These are phyloP conservation scores for Subacronicta megacephala DNA, from an alignment of 2,888 invertebrate species.

Conservation along the genomic window DNA sequence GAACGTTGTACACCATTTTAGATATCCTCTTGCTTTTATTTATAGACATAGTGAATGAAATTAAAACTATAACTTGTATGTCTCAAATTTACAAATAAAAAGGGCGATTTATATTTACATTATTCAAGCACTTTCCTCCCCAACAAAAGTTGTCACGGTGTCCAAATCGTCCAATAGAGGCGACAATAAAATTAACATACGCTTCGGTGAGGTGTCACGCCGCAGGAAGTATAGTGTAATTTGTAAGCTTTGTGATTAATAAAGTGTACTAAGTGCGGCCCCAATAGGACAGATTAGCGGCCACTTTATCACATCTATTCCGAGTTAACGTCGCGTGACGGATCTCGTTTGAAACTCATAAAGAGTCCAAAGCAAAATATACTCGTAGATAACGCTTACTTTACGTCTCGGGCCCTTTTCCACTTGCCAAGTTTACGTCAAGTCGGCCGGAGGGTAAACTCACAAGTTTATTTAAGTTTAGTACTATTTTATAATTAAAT, in stretches of 20 bases:
- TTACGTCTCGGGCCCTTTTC: constrained; percentile 86
- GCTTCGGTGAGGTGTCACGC: constrained; percentile 83
- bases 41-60: constrained; percentile 21
- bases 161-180: constrained; percentile 83
- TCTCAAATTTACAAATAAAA: constrained; percentile 53
- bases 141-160: constrained; percentile 79
- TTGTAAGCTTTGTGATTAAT: constrained; percentile 90
- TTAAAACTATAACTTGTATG: constrained; percentile 21
- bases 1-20: constrained; percentile 43
- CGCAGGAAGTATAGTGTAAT: constrained; percentile 88
- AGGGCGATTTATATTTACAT: constrained; percentile 67
- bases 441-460: constrained; percentile 76
- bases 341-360: constrained; percentile 89
- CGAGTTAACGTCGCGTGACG: constrained; percentile 89
- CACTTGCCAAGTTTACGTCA: constrained; percentile 83
- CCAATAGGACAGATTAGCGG: constrained; percentile 89
- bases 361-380: constrained; percentile 89
- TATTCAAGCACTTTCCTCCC: constrained; percentile 74
- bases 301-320: constrained; percentile 89
- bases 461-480: constrained; percentile 83
- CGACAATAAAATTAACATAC: constrained; percentile 88
- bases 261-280: constrained; percentile 89
- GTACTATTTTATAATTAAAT: constrained; percentile 86
- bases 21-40: constrained; percentile 44
- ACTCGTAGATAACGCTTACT: constrained; percentile 87